These are phyloP conservation scores for Myotis vivesi DNA, from an alignment of 2,797 vertebrate species.

Conservation along the genomic window DNA sequence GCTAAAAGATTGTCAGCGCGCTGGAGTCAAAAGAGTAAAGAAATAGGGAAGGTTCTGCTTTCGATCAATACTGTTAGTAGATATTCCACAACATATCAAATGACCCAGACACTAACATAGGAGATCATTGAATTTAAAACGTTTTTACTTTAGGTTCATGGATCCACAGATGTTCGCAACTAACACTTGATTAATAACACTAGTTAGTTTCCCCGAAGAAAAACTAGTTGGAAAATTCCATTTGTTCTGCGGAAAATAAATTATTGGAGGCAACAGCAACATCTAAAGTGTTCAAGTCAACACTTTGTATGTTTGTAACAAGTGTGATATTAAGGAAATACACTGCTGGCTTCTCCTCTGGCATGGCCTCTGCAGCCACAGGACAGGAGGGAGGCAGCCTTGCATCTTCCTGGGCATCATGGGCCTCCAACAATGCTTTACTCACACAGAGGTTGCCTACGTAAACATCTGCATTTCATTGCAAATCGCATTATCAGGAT, in stretches of 20 bases:
- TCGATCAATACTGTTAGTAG: not conserved
- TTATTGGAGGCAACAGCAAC: not conserved
- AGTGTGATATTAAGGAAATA: not conserved
- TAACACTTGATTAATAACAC: not conserved
- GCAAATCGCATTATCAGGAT: not conserved
- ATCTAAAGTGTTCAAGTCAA: not conserved
- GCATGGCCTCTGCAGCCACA: not conserved
- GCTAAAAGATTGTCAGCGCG: not conserved
- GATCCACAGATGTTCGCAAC: not conserved
- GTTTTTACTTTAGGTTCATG: not conserved
- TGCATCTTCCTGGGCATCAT: not conserved
- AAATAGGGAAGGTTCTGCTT: not conserved
- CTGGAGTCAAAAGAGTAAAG: not conserved
- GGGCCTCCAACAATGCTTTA: not conserved
- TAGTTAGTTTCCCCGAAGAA: not conserved
- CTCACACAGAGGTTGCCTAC: not conserved
- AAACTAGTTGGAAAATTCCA: not conserved
- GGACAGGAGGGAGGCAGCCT: not conserved
- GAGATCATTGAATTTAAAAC: not conserved
- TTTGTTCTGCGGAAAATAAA: not conserved
- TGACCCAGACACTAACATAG: not conserved
- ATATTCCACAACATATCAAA: not conserved
- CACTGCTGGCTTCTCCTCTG: not conserved
- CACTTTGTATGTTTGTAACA: not conserved
- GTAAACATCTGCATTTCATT: not conserved